Evolutionary conservation across 2,113 vertebrate genomes (phyloP), one percentile per base, ranked within the genome.

Genomic region (Excalfactoria chinensis): DNA sequence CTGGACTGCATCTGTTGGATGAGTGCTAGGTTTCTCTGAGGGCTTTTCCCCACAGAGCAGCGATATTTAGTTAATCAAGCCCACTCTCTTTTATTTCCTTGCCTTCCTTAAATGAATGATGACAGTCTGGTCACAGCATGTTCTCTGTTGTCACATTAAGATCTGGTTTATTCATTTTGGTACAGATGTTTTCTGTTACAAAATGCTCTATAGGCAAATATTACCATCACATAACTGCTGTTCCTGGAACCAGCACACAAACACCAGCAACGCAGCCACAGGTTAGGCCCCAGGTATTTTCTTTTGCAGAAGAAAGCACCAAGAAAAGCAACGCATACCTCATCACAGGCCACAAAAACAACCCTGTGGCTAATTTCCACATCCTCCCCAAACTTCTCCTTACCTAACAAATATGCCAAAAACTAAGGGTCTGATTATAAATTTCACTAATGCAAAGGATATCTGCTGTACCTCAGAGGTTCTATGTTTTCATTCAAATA

Each of bases 81-180:
- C 73, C 62, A 70, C 71, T 80, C 70, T 87, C 15, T 67, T 68
- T 69, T 87, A 64, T 92, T 71, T 1, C 68, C 85, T 86, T 74
- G 72, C 76, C 53, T 91, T 84, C 76, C 82, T 91, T 93, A 94
- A 94, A 94, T 93, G 84, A 92, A 91, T 58, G 94, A 94, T 93
- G 95, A 96, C 95, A 95, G 73, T 76, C 87, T 95, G 82, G 95
- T 94, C 85, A 4, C 96, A 96, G 94, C 91, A 88, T 96, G 93
- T 95, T 96, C 96, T 95, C 89, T 96, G 91, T 96, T 96, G 87
- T 96, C 95, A 95, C 94, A 96, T 96, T 95, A 96, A 92, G 91
- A 95, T 89, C 53, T 53, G 87, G 79, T 95, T 90, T 92, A 85
- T 86, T 96, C 91, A 86, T 94, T 95, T 81, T 0, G 0, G 88